Base-by-base conservation (phyloP, 2,888 invertebrate genomes). In the Eupeodes luniger region DNA sequence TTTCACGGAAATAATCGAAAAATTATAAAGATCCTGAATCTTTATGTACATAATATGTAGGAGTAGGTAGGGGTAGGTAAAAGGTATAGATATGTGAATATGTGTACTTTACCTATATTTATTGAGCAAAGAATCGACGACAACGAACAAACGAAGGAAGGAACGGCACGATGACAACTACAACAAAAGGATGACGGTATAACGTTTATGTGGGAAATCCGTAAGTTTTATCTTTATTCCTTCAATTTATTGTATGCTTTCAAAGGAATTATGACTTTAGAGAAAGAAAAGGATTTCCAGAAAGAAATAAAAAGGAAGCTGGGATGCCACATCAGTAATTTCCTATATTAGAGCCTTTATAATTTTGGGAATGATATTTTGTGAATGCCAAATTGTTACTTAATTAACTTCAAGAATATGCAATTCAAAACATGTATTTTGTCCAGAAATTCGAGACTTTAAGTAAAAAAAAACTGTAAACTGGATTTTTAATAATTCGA, bases 1-100 rank as follows among this genome's bases (percentile, higher is more conserved):
- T 70, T 70, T 44, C n/a, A 75, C 62, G 78, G 78, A 86, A 82
- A 75, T 86, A 86, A 86, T 82, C 72, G 69, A 82, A 69, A 82
- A 86, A 79, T 86, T 82, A 86, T 86, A 51, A 82, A 86, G 62
- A 82, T 85, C 74, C 85, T 62, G 72, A 53, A 79, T 78, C 53
- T 51, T n/a, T 19, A 5, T 12, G 27, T 34, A 0, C 12, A 3
- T 12, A 47, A 47, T 47, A 9, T 47, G 11, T 47, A 2, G 4
- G 10, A 47, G 19, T 19, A 27, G 27, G 27, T 27, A 3, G 27
- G 27, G 27, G 27, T 2, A 27, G 27, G 27, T 2, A 27, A 27
- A 27, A 27, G 27, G 27, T 27, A 27, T 27, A 27, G 27, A 27
- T 27, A 12, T 12, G 12, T 47, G 27, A 27, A 12, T 47, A 11